These are phyloP conservation scores for Helicoverpa armigera DNA, from an alignment of 1,140 invertebrate species.

Conservation along the genomic window DNA sequence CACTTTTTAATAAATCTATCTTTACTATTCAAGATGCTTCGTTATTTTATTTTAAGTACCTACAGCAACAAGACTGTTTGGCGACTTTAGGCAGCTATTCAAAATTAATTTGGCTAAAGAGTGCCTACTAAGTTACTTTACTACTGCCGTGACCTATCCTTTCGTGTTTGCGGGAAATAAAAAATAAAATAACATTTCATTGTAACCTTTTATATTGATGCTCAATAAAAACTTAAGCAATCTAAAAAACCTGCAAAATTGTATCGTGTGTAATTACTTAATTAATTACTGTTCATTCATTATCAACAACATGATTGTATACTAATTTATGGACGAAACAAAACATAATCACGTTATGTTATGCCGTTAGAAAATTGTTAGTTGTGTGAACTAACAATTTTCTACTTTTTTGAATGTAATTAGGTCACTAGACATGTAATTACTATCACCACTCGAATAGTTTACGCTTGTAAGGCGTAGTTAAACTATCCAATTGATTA, in stretches of 20 bases:
- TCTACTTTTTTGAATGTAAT: not conserved
- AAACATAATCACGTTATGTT: not conserved
- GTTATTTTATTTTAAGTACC: not conserved
- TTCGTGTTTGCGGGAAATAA: not conserved
- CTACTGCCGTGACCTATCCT: not conserved
- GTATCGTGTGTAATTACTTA: not conserved
- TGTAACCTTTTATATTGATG: slow-evolving; percentile 13
- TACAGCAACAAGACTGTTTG: too few relatives aligned
- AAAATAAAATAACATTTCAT: not conserved
- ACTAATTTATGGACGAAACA: not conserved
- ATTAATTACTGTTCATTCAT: not conserved
- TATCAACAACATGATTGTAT: not conserved
- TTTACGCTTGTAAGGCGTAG: too few relatives aligned
- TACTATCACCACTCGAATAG: too few relatives aligned
- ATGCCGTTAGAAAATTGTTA: too few relatives aligned
- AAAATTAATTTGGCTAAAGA: too few relatives aligned
- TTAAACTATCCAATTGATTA: not conserved
- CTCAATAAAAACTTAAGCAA: slow-evolving; percentile 44
- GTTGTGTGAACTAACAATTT: not conserved
- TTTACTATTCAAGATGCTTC: not conserved
- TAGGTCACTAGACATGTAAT: not conserved
- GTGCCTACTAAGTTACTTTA: not conserved
- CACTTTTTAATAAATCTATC: not conserved
- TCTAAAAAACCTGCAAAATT: slow-evolving; percentile 21
- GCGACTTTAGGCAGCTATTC: not conserved